Evolutionary conservation across 2,888 invertebrate species (phyloP).

Genomic region (Thera obeliscata): DNA sequence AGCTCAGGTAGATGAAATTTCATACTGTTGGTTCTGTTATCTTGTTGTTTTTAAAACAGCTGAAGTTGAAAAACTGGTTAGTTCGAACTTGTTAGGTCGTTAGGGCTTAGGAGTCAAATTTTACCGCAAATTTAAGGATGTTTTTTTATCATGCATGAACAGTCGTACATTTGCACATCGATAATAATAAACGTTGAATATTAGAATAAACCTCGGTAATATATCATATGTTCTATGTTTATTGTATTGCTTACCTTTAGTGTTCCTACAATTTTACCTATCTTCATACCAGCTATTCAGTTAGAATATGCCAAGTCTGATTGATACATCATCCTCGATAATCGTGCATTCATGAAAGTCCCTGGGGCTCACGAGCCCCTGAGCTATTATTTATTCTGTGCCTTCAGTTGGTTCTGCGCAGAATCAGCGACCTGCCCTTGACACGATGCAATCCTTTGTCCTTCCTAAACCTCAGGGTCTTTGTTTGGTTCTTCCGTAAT

Average conservation of each 20-base stretch:
- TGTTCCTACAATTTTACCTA: too few species aligned
- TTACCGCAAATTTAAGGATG: constrained; percentile 1
- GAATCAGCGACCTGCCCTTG: constrained; percentile 81
- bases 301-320: too few species aligned
- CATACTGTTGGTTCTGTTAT: constrained; percentile 13
- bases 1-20: constrained; percentile 29
- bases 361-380: constrained; percentile 20
- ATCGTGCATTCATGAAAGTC: constrained; percentile 9
- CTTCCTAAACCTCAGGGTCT: constrained; percentile 49
- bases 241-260: too few species aligned
- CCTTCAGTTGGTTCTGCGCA: constrained; percentile 62
- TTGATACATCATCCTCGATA: not conserved
- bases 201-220: too few species aligned
- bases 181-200: too few species aligned
- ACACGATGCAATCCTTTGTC: constrained; percentile 74
- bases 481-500: constrained; percentile 16
- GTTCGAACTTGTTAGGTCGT: constrained; percentile 9
- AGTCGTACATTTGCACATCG: not conserved
- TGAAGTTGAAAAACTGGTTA: constrained; percentile 17
- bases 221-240: too few species aligned
- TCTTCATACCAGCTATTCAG: too few species aligned
- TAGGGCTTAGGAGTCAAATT: not conserved
- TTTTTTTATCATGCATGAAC: not conserved
- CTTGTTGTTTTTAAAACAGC: constrained; percentile 21
- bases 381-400: constrained; percentile 22